Conservation (phyloP, 2,888 invertebrate species). For the Lordiphosa andalusiaca region DNA sequence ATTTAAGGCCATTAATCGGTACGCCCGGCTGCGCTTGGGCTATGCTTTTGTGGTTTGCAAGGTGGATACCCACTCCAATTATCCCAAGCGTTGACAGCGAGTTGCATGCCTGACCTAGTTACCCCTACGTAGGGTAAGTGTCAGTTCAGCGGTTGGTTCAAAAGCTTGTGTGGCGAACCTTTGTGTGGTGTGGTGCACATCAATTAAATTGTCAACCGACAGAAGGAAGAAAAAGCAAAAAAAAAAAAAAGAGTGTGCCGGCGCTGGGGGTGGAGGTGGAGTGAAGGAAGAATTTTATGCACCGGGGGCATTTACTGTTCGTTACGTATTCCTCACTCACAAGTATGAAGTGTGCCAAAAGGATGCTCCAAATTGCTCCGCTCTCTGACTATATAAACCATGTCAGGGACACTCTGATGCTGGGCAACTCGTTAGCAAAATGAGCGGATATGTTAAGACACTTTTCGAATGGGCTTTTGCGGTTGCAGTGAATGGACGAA, state of each 20-base stretch:
- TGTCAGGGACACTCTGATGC: constrained; percentile 43
- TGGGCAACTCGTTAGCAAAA: constrained; percentile 17
- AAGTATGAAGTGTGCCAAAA: constrained; percentile 43
- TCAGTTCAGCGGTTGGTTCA: constrained; percentile 12
- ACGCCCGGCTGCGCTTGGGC: too few species aligned
- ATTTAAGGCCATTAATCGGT: constrained; percentile 63
- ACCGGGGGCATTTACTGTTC: constrained; percentile 53
- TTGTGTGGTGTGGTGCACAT: constrained; percentile 14
- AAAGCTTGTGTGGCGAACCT: constrained; percentile 12
- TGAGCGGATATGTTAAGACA: constrained; percentile 34
- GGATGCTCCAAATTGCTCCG: constrained; percentile 51
- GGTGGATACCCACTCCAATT: constrained; percentile 57
- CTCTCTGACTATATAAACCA: constrained; percentile 35
- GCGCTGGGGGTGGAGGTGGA: constrained; percentile 1
- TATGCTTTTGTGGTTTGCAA: constrained; percentile 3
- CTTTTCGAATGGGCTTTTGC: constrained; percentile 32
- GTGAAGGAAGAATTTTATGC: constrained; percentile 15
- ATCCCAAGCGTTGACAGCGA: constrained; percentile 62
- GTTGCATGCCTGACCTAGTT: constrained; percentile 19
- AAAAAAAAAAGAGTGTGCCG: neutral
- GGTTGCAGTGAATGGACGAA: constrained; percentile 26
- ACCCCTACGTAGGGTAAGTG: constrained; percentile 6
- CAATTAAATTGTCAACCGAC: constrained; percentile 15
- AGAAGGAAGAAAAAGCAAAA: constrained; percentile 1
- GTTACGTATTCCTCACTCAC: constrained; percentile 42